A percentile compares a stretch with the other conserved stretches of the same genome.
Evolutionary conservation across 2,113 vertebrate genomes (phyloP).

Genomic region (Cricetomys ansorgei): DNA sequence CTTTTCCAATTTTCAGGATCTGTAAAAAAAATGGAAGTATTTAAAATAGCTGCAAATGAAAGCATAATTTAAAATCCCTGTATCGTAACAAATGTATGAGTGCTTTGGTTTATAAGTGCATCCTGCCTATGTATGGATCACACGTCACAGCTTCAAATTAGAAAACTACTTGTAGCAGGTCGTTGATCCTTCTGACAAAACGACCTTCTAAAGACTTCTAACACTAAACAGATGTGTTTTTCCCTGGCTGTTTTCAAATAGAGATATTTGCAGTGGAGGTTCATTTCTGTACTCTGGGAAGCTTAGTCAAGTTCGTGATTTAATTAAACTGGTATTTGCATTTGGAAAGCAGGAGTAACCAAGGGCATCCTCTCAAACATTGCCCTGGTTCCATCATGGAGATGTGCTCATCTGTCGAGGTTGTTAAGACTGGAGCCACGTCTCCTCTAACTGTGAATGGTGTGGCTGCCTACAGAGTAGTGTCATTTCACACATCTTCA

Average conservation of each 20-base stretch:
- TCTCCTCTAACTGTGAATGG: background rate
- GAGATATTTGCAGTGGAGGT: conserved; percentile 19
- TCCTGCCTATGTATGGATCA: conserved; percentile 42
- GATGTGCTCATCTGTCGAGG: conserved; percentile 67
- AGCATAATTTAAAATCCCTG: conserved; percentile 76
- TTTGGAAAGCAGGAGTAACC: conserved; percentile 66
- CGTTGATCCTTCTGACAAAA: conserved; percentile 57
- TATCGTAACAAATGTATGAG: conserved; percentile 68
- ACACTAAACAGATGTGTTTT: conserved; percentile 69
- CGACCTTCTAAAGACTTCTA: conserved; percentile 73
- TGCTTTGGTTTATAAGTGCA: conserved; percentile 68
- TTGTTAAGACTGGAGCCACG: conserved; percentile 4
- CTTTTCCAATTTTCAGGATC: conserved; percentile 77
- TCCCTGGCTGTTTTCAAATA: conserved; percentile 46
- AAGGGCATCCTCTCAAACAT: background rate
- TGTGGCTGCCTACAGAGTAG: background rate
- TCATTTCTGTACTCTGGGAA: conserved; percentile 63
- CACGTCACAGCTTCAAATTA: conserved; percentile 70
- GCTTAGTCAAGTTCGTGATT: conserved; percentile 51
- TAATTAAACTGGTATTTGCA: conserved; percentile 75
- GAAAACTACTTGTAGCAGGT: conserved; percentile 59
- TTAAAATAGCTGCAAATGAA: conserved; percentile 83
- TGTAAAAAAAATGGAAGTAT: conserved; percentile 80
- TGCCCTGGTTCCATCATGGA: conserved; percentile 43
- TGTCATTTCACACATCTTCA: conserved; percentile 50